Evolutionary conservation across 1,140 invertebrate species (phyloP).

Genomic region (honey bee (Apis mellifera)): Amel_HAv3.1 CM009933.2:5954001-5954500

Average conservation of each 20-base stretch:
- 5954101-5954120: not conserved
- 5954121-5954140: not conserved
- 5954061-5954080: not conserved
- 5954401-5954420: constrained; percentile 59
- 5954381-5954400: constrained; percentile 48
- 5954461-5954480: too few relatives aligned
- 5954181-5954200: constrained; percentile 4
- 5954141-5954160: constrained; percentile 4
- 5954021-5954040: too few relatives aligned
- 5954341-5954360: constrained; percentile 34
- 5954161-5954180: constrained; percentile 24
- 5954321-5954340: not conserved
- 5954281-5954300: constrained; percentile 32
- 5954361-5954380: not conserved
- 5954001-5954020: too few relatives aligned
- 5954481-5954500: not conserved
- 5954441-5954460: not conserved
- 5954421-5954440: constrained; percentile 55
- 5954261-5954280: constrained; percentile 39
- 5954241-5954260: not conserved
- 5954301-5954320: not conserved
- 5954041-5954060: not conserved
- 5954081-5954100: not conserved
- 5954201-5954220: not conserved
- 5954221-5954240: not conserved